A percentile compares a stretch with the other conserved stretches of the same genome.
These are phyloP conservation scores for Abrostola tripartita DNA, from an alignment of 2,888 invertebrate genomes.

Conservation along the genomic window DNA sequence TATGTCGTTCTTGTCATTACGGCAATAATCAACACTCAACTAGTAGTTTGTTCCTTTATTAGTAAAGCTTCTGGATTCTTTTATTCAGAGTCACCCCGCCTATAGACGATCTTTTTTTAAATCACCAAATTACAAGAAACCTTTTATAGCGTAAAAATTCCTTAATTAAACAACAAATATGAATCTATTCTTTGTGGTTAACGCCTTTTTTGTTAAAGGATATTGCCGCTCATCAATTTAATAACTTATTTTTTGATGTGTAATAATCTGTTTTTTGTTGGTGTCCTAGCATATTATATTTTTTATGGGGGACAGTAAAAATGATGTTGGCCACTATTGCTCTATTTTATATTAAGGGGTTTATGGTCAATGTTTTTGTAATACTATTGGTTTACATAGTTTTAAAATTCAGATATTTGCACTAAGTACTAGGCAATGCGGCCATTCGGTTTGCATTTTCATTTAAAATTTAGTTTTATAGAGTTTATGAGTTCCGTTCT, in stretches of 20 bases:
- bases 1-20: background rate
- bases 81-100: conserved; percentile 61
- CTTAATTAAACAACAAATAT: conserved; percentile 84
- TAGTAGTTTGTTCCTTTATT: conserved; percentile 51
- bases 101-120: conserved; percentile 40
- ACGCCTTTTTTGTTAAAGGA: conserved; percentile 80
- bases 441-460: too few species aligned
- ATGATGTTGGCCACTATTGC: conserved; percentile 35
- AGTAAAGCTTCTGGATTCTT: conserved; percentile 68
- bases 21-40: conserved; percentile 16
- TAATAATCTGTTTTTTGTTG: conserved; percentile 72
- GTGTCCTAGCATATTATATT: conserved; percentile 37
- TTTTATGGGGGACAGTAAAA: conserved; percentile 49
- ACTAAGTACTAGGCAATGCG: too few species aligned
- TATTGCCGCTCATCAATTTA: conserved; percentile 83
- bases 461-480: too few species aligned
- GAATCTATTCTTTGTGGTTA: conserved; percentile 78
- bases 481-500: too few species aligned
- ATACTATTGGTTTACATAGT: too few species aligned
- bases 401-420: too few species aligned
- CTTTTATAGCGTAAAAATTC: conserved; percentile 83
- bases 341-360: conserved; percentile 25
- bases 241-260: conserved; percentile 76
- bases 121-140: conserved; percentile 66
- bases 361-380: background rate